phyloP scores from a whole-genome alignment of 2,113 vertebrate genomes.

The Leptocoma aspasia region DNA sequence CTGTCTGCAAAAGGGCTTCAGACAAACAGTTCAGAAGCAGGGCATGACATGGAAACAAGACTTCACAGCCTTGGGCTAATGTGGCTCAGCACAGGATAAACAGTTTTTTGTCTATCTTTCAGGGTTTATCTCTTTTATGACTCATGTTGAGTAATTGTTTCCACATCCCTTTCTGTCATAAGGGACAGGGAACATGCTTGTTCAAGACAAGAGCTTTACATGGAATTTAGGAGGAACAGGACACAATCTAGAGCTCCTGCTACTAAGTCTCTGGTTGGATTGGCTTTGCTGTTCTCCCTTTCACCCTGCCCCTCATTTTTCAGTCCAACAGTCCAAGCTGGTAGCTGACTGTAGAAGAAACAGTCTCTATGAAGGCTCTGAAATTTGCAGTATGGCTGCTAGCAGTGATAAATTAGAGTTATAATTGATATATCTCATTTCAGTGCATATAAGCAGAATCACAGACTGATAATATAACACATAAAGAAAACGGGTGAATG shows the following conservation, averaged over 20 bases:
- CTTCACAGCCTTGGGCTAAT: conserved; percentile 48
- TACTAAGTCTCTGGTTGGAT: neutral
- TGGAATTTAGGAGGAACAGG: conserved; percentile 36
- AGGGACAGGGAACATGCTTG: conserved; percentile 51
- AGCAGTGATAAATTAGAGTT: conserved; percentile 17
- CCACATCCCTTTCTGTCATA: conserved; percentile 58
- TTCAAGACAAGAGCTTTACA: conserved; percentile 53
- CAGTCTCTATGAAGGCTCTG: neutral
- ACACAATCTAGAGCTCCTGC: neutral
- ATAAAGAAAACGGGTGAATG: conserved; percentile 20
- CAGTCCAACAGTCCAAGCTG: neutral
- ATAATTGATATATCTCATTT: conserved; percentile 26
- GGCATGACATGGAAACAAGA: conserved; percentile 62
- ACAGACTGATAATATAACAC: conserved; percentile 25
- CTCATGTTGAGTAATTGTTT: conserved; percentile 64
- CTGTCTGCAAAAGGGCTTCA: conserved; percentile 42
- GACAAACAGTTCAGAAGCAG: conserved; percentile 60
- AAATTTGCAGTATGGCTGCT: neutral
- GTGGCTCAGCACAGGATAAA: conserved; percentile 56
- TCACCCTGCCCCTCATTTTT: neutral
- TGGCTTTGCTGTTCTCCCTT: neutral
- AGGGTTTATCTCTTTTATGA: conserved; percentile 63
- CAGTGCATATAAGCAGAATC: conserved; percentile 33
- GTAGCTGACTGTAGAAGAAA: neutral
- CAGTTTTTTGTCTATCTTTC: conserved; percentile 65